Evolutionary conservation across 2,797 vertebrate species (phyloP).

Genomic region (Choloepus didactylus): DNA sequence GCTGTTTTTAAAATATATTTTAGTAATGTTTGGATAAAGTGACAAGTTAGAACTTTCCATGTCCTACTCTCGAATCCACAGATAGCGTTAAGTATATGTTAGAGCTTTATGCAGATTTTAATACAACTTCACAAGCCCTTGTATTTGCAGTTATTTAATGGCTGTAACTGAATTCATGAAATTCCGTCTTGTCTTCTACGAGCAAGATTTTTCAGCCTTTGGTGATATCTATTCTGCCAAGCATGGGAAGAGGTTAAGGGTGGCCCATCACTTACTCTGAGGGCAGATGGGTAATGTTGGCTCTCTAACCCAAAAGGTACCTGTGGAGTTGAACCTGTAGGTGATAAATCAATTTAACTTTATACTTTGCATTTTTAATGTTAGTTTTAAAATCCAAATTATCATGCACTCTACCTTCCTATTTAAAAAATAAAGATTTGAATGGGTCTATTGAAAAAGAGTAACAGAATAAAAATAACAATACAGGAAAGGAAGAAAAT

Average conservation of each 20-base stretch:
- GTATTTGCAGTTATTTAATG: not conserved
- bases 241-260: not conserved
- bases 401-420: not conserved
- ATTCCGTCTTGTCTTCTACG: not conserved
- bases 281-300: rapidly evolving
- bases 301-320: not conserved
- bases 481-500: not conserved
- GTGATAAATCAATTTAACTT: not conserved
- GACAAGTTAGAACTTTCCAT: not conserved
- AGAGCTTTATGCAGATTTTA: not conserved
- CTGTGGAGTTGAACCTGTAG: not conserved
- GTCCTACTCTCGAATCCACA: not conserved
- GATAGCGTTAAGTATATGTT: not conserved
- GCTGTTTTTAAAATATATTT: not conserved
- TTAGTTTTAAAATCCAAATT: not conserved
- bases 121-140: not conserved
- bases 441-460: not conserved
- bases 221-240: too few relatives aligned
- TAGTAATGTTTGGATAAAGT: not conserved
- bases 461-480: not conserved
- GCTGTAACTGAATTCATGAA: not conserved
- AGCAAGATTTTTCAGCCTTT: not conserved
- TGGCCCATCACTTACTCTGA: rapidly evolving
- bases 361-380: not conserved
- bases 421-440: not conserved